These are phyloP conservation scores for Pachymerium ferrugineum DNA, from an alignment of 2,888 invertebrate species.

Conservation along the genomic window DNA sequence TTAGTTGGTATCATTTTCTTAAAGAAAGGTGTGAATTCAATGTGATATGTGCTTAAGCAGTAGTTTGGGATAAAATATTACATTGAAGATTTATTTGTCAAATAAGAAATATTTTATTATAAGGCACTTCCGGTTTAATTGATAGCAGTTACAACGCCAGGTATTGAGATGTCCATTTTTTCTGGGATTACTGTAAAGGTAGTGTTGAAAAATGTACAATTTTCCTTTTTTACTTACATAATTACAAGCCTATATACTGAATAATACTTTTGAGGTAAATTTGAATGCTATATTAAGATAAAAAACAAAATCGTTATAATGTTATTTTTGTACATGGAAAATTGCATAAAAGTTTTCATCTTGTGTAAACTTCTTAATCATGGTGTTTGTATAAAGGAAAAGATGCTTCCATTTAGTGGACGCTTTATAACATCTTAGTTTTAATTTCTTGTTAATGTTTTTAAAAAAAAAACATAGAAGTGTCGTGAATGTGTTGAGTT, in stretches of 20 bases:
- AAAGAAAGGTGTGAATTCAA: no score
- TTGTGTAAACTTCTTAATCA: constrained; percentile 22
- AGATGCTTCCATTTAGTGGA: constrained; percentile 24
- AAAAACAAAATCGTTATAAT: no score
- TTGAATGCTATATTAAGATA: constrained; percentile 23
- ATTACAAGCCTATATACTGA: constrained; percentile 16
- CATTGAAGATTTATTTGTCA: no score
- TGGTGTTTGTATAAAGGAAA: neutral
- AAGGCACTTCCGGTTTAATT: neutral
- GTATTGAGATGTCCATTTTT: constrained; percentile 24
- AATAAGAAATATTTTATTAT: no score
- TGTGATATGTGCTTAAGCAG: no score
- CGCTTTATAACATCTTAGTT: neutral
- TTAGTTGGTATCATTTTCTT: neutral
- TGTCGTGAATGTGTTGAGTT: constrained; percentile 17
- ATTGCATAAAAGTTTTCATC: constrained; percentile 1
- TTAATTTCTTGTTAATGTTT: constrained; percentile 14
- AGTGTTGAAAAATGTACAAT: constrained; percentile 17
- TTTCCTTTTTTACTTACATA: constrained; percentile 4
- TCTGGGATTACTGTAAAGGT: neutral
- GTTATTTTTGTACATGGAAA: constrained; percentile 17
- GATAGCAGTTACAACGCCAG: constrained; percentile 23
- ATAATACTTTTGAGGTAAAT: constrained; percentile 10
- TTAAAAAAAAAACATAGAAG: no score
- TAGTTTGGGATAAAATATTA: no score